These are phyloP conservation scores for Alcis repandata DNA, from an alignment of 2,888 invertebrate genomes.

Conservation along the genomic window DNA sequence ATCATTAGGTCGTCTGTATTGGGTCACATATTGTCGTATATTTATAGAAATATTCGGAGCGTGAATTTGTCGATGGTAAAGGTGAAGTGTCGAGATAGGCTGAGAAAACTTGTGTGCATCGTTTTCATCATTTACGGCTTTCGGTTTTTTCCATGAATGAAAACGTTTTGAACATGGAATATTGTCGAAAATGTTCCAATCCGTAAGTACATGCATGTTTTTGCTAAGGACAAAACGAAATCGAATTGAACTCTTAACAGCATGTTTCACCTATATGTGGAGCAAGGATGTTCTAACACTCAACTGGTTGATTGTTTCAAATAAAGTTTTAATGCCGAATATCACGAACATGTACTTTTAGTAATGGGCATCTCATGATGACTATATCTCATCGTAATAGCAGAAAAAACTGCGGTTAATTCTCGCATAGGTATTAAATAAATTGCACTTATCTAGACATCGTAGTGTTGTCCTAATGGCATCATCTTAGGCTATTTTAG, in stretches of 20 bases:
- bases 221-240: slow-evolving; percentile 4
- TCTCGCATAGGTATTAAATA: slow-evolving; percentile 33
- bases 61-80: slow-evolving; percentile 35
- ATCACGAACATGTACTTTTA: slow-evolving; percentile 31
- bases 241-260: slow-evolving; percentile 10
- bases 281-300: slow-evolving; percentile 24
- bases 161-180: slow-evolving; percentile 1
- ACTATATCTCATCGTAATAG: slow-evolving; percentile 14
- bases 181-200: background rate
- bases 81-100: slow-evolving; percentile 23
- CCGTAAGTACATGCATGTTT: background rate
- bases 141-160: background rate
- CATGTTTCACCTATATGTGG: slow-evolving; percentile 19
- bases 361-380: slow-evolving; percentile 23
- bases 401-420: slow-evolving; percentile 31
- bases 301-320: slow-evolving; percentile 21
- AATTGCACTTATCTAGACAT: slow-evolving; percentile 35
- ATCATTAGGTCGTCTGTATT: slow-evolving; percentile 37
- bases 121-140: background rate
- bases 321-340: slow-evolving; percentile 26
- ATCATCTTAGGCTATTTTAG: slow-evolving; percentile 62
- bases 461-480: slow-evolving; percentile 56
- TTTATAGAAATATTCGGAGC: slow-evolving; percentile 52
- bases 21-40: slow-evolving; percentile 48
- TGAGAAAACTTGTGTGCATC: slow-evolving; percentile 3